Evolutionary conservation across 2,797 vertebrate genomes (phyloP).

Genomic region (Pogoniulus pusillus): DNA sequence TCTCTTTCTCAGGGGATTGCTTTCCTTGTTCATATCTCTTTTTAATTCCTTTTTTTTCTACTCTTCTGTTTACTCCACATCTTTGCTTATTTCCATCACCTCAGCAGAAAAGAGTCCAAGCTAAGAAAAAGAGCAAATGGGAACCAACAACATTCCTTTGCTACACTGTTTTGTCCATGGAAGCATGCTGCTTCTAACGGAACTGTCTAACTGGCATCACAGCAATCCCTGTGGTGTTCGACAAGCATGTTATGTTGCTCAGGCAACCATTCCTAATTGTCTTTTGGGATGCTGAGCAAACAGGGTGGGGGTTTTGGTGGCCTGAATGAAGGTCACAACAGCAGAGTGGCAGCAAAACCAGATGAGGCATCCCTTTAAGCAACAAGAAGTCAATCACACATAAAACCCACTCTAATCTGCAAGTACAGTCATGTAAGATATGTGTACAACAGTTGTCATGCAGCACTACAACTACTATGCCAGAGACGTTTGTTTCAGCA

Average conservation of each 20-base stretch:
- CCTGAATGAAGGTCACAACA: conserved; percentile 61
- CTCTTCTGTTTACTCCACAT: neutral
- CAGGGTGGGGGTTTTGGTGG: conserved; percentile 16
- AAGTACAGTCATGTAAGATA: neutral
- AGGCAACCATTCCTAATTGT: conserved; percentile 71
- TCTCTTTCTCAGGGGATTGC: neutral
- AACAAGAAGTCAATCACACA: conserved; percentile 11
- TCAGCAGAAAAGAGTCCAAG: neutral
- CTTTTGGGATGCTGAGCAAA: conserved; percentile 62
- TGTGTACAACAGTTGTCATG: conserved; percentile 10
- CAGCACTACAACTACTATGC: neutral
- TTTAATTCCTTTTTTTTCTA: neutral
- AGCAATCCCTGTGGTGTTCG: conserved; percentile 52
- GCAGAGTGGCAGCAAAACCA: neutral
- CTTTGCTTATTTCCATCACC: neutral
- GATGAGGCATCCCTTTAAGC: conserved; percentile 2
- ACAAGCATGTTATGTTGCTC: conserved; percentile 67
- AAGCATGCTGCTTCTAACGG: neutral
- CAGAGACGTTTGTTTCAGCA: neutral
- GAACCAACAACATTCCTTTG: conserved; percentile 21
- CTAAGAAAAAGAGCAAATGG: neutral
- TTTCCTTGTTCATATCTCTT: neutral
- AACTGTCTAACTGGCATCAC: conserved; percentile 42
- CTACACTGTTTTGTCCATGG: neutral
- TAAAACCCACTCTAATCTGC: neutral